Base-by-base conservation (phyloP, 2,113 vertebrate species). In the Junco hyemalis region DNA sequence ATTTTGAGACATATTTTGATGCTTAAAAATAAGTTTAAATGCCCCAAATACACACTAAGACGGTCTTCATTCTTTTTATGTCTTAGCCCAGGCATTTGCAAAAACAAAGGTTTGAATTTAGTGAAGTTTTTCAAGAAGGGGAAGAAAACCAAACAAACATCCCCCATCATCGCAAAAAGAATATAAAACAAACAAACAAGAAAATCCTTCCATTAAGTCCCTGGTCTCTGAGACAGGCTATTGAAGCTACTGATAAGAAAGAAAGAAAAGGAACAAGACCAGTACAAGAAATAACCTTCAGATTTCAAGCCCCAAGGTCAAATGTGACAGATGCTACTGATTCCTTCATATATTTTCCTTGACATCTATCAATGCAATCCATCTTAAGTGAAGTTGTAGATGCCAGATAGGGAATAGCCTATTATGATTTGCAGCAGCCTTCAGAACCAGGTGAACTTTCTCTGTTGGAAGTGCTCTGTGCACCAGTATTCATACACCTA, bases 271-370 rank as follows among this genome's bases (percentile, higher is more conserved):
- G n/a, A 83, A 86, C 63, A 86, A 28, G 18, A 61, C 60, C 47
- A 68, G 36, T 69, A 70, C 90, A 90, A 88, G 91, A 81, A 93
- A 59, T 63, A 93, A 96, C 82, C 95, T 96, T 96, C 63, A 83
- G 81, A 90, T 80, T 96, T 96, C 92, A 97, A 95, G 79, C 86
- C 77, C 87, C 42, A 91, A 97, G 97, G 97, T 98, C 96, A 97
- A 94, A 97, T 33, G 81, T 96, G 96, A 94, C 91, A 97, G 95
- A 90, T 76, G 63, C 86, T 36, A 71, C 91, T 54, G 72, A 88
- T 89, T 88, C 95, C 93, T 97, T 95, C 93, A 90, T 94, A 95
- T 96, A 96, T 96, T 97, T 97, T 96, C 94, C 93, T 93, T 96
- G 95, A 95, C 53, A 66, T 88, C 78, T 95, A 86, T 94, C 97